Percentiles rank a stretch among this genome's conserved stretches.
phyloP scores from a whole-genome alignment of 2,797 vertebrate species.

The Halcyon chelicuti region DNA sequence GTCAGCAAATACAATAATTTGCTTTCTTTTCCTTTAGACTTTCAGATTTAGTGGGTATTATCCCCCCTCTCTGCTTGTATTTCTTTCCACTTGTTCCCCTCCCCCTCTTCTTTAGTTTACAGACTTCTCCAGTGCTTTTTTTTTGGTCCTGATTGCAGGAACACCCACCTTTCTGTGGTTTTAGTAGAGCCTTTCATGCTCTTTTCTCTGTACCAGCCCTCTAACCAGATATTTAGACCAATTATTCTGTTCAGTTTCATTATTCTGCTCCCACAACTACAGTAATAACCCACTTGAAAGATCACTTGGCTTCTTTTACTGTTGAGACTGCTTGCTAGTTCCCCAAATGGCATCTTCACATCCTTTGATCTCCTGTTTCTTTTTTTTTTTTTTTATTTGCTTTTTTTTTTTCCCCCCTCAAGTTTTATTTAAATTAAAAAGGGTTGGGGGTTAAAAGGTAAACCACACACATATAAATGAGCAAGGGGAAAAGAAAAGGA shows the following conservation, averaged over 20 bases:
- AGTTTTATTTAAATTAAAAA: slow-evolving; percentile 54
- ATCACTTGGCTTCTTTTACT: slow-evolving; percentile 56
- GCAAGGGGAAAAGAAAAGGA: too few relatives aligned
- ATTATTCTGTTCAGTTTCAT: slow-evolving; percentile 70
- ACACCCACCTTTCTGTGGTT: slow-evolving; percentile 68
- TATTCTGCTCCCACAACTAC: slow-evolving; percentile 60
- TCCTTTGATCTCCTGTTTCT: slow-evolving; percentile 25
- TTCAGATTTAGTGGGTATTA: neutral
- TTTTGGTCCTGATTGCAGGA: slow-evolving; percentile 64
- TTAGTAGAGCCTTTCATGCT: slow-evolving; percentile 62
- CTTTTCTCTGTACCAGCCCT: slow-evolving; percentile 53
- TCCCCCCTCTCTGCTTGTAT: neutral
- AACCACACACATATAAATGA: slow-evolving; percentile 16
- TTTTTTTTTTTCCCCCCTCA: neutral
- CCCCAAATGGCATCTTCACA: slow-evolving; percentile 41
- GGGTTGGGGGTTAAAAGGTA: slow-evolving; percentile 20
- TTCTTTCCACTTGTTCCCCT: slow-evolving; percentile 30
- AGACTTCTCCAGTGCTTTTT: slow-evolving; percentile 45
- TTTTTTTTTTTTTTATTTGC: neutral
- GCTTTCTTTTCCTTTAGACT: slow-evolving; percentile 24
- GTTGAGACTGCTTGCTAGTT: slow-evolving; percentile 59
- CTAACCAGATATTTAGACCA: slow-evolving; percentile 65
- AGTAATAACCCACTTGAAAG: slow-evolving; percentile 66
- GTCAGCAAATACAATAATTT: slow-evolving; percentile 38
- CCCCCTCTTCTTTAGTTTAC: slow-evolving; percentile 30